These are phyloP conservation scores for Carposina sasakii DNA, from an alignment of 1,140 invertebrate genomes.

Conservation along the genomic window DNA sequence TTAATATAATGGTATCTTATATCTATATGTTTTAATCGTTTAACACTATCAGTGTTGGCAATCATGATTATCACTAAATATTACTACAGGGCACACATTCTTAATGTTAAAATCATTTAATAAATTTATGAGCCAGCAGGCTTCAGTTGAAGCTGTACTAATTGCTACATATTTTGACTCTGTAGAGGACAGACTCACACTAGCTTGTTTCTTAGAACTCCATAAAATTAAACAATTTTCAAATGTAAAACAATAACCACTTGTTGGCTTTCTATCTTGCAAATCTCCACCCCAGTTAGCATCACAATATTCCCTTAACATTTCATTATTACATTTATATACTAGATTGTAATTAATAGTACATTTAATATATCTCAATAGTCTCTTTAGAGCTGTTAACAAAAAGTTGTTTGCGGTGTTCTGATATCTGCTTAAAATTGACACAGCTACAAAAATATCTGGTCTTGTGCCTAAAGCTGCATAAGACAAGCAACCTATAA, in stretches of 20 bases:
- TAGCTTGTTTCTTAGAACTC: constrained; percentile 50
- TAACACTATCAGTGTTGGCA: too few species aligned
- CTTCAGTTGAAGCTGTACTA: constrained; percentile 41
- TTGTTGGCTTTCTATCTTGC: constrained; percentile 32
- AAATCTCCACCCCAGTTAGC: constrained; percentile 35
- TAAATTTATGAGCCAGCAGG: constrained; percentile 44
- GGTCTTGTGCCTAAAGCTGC: constrained; percentile 27
- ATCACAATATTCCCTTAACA: constrained; percentile 38
- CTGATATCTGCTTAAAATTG: constrained; percentile 29
- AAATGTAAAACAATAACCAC: constrained; percentile 36
- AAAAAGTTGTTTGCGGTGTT: constrained; percentile 21
- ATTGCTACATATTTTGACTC: constrained; percentile 66
- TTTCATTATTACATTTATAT: constrained; percentile 26
- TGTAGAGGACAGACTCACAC: constrained; percentile 52
- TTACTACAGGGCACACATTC: too few species aligned
- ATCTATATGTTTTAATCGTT: too few species aligned
- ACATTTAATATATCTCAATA: constrained; percentile 28
- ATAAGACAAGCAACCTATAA: constrained; percentile 31
- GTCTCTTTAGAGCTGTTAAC: constrained; percentile 27
- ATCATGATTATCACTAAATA: too few species aligned
- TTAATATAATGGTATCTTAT: too few species aligned
- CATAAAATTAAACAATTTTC: constrained; percentile 39
- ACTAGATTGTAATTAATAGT: constrained; percentile 21
- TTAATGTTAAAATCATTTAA: too few species aligned
- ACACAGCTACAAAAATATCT: constrained; percentile 25